phyloP scores from a whole-genome alignment of 2,797 vertebrate genomes.

The Chloroceryle inda region DNA sequence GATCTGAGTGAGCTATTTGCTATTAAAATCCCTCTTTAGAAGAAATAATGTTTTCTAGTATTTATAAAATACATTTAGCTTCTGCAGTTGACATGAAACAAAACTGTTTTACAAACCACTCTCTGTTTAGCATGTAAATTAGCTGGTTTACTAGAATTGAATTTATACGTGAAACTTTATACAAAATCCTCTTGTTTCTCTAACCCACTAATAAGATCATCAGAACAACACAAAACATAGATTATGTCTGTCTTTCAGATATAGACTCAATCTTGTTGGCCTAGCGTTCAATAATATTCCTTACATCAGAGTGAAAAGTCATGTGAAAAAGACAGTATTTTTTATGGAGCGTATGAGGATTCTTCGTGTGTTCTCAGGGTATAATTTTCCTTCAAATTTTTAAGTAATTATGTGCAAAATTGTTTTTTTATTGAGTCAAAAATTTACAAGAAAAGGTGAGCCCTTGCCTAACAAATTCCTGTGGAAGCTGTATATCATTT shows the following conservation, averaged over 20 bases:
- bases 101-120: neutral
- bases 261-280: neutral
- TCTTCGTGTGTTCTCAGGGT: neutral
- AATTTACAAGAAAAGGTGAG: constrained; percentile 18
- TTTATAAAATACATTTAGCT: constrained; percentile 42
- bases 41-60: neutral
- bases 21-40: constrained; percentile 24
- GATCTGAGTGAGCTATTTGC: neutral
- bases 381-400: constrained; percentile 8
- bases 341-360: neutral
- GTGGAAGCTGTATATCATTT: neutral
- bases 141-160: constrained; percentile 42
- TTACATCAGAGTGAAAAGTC: neutral
- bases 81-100: neutral
- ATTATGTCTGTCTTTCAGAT: constrained; percentile 53
- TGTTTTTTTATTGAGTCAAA: neutral
- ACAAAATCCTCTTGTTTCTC: constrained; percentile 63
- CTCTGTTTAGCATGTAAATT: constrained; percentile 47
- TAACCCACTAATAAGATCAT: constrained; percentile 68
- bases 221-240: constrained; percentile 61
- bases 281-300: neutral
- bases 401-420: neutral
- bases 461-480: constrained; percentile 15
- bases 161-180: constrained; percentile 54
- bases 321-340: neutral